These are phyloP conservation scores for Lithophane leautieri DNA, from an alignment of 2,888 invertebrate genomes.

Conservation along the genomic window DNA sequence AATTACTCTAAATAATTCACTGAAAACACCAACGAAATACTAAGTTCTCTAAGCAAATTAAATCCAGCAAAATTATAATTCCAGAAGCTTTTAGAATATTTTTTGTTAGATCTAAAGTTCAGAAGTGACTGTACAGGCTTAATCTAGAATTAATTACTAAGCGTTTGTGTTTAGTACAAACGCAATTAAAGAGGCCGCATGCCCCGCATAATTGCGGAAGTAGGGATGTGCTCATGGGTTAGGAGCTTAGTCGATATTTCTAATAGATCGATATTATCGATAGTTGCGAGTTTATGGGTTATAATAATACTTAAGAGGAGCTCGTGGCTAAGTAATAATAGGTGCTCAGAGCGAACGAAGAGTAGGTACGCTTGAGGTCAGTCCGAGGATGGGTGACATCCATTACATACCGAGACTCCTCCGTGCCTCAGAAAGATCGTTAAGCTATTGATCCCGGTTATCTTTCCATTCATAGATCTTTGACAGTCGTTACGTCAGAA, in stretches of 20 bases:
- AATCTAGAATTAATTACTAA: constrained; percentile 81
- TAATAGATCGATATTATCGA: constrained; percentile 6
- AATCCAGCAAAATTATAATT: constrained; percentile 37
- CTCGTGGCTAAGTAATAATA: neutral
- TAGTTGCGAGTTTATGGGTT: constrained; percentile 2
- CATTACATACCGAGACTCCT: neutral
- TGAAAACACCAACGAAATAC: neutral
- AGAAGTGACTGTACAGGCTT: constrained; percentile 64
- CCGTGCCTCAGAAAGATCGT: no score
- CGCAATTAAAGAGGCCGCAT: constrained; percentile 77
- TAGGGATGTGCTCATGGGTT: constrained; percentile 47
- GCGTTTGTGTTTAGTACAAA: constrained; percentile 79
- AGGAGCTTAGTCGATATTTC: constrained; percentile 20
- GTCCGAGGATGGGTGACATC: neutral
- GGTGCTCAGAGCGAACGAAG: no score
- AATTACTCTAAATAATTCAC: neutral
- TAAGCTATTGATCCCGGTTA: no score
- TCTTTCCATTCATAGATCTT: no score
- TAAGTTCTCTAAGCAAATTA: constrained; percentile 15
- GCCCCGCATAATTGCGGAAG: constrained; percentile 72
- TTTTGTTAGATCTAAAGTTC: constrained; percentile 50
- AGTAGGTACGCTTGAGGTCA: no score
- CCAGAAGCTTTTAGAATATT: constrained; percentile 40
- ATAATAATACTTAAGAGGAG: neutral
- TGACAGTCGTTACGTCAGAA: no score